Conservation (phyloP, 2,888 invertebrate species). For the Lamproptera curius region DNA sequence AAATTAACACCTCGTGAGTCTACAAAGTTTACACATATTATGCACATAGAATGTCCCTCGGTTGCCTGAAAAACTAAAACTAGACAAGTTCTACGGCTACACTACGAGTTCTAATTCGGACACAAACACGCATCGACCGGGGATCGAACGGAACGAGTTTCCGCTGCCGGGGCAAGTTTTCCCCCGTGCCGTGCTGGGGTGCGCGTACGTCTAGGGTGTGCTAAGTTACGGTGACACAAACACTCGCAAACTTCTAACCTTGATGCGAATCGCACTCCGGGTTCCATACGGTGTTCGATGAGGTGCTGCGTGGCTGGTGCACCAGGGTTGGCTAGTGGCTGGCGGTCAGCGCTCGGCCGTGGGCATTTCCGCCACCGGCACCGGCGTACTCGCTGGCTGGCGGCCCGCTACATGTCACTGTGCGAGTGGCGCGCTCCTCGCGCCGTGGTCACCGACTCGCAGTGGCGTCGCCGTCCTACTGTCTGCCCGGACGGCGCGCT, state of each 20-base stretch:
- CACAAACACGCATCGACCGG: too few species aligned
- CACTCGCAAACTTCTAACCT: conserved; percentile 77
- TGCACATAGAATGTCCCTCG: not conserved
- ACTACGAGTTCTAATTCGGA: not conserved
- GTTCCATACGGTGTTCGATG: conserved; percentile 74
- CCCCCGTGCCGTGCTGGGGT: conserved; percentile 56
- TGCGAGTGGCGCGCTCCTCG: conserved; percentile 74
- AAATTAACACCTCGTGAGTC: conserved; percentile 17
- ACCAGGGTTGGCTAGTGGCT: conserved; percentile 53
- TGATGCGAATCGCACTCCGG: conserved; percentile 77
- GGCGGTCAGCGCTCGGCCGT: conserved; percentile 56
- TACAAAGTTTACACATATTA: conserved; percentile 9
- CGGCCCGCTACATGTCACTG: conserved; percentile 71
- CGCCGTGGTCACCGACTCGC: conserved; percentile 75
- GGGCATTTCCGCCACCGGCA: conserved; percentile 66
- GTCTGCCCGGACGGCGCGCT: conserved; percentile 68
- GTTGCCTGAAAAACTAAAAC: conserved; percentile 7
- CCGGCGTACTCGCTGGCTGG: conserved; percentile 68
- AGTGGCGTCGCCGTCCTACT: conserved; percentile 78
- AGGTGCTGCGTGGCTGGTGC: conserved; percentile 63
- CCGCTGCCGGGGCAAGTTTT: conserved; percentile 53
- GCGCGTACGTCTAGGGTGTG: conserved; percentile 53
- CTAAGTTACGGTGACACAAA: conserved; percentile 61
- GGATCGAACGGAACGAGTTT: too few species aligned
- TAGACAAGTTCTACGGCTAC: not conserved